Conservation (phyloP, 2,888 invertebrate genomes). For the Herminia tarsipennalis region DNA sequence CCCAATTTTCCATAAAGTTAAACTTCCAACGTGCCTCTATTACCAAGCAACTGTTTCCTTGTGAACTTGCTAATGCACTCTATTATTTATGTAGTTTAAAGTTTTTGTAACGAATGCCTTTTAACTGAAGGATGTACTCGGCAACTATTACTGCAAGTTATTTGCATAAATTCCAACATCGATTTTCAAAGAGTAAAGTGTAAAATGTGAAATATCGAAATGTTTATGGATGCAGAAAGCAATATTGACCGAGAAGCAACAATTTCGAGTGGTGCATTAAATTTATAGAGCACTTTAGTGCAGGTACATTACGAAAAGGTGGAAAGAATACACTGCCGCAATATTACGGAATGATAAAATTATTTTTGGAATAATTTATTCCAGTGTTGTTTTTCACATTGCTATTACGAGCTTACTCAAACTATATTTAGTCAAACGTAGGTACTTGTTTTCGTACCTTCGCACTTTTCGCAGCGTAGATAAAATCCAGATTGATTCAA, state of each 20-base stretch:
- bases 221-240: conserved; percentile 10
- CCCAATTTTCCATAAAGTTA: neutral
- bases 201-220: conserved; percentile 11
- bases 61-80: conserved; percentile 11
- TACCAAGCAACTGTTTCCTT: conserved; percentile 5
- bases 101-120: neutral
- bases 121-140: neutral
- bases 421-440: too few relatives aligned
- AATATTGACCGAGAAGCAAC: conserved; percentile 28
- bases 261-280: conserved; percentile 30
- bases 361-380: conserved; percentile 6
- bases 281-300: conserved; percentile 27
- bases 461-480: too few relatives aligned
- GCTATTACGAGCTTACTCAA: too few relatives aligned
- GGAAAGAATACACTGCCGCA: conserved; percentile 23
- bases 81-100: conserved; percentile 24
- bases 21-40: neutral
- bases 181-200: conserved; percentile 14
- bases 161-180: conserved; percentile 15
- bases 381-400: neutral
- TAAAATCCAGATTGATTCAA: too few relatives aligned
- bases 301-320: conserved; percentile 26
- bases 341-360: conserved; percentile 20
- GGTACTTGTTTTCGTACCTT: too few relatives aligned
- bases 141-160: neutral